Conservation (phyloP, 2,888 invertebrate genomes). For the Aproaerema taeniolella region DNA sequence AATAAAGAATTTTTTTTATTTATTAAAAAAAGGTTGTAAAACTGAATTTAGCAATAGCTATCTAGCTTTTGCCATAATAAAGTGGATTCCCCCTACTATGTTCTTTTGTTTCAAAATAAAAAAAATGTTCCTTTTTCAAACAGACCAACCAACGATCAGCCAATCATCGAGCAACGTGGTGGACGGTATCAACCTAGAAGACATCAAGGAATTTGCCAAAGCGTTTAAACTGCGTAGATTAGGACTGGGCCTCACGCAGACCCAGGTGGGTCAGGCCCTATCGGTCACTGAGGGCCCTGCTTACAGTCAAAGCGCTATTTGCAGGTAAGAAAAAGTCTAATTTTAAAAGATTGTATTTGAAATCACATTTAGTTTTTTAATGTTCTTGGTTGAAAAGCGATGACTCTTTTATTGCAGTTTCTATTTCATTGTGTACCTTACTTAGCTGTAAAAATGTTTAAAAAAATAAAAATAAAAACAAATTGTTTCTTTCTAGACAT, state of each 20-base stretch:
- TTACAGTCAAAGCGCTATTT: slow-evolving; percentile 99
- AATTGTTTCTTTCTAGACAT: not conserved
- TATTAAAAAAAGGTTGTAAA: too few relatives aligned
- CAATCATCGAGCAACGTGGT: slow-evolving; percentile 96
- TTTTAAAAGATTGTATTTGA: not conserved
- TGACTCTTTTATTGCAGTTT: too few relatives aligned
- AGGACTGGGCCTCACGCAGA: slow-evolving; percentile 96
- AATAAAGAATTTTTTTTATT: too few relatives aligned
- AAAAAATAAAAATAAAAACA: not conserved
- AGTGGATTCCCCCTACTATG: too few relatives aligned
- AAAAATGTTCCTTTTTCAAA: not conserved
- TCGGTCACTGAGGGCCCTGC: slow-evolving; percentile 98
- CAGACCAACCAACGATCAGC: slow-evolving; percentile 95
- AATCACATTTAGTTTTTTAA: slow-evolving; percentile 1
- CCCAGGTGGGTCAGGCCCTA: slow-evolving; percentile 97
- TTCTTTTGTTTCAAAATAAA: too few relatives aligned
- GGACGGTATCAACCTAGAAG: slow-evolving; percentile 97
- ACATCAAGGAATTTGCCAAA: slow-evolving; percentile 99
- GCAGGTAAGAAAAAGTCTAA: slow-evolving; percentile 83
- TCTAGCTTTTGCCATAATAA: too few relatives aligned
- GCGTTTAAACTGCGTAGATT: slow-evolving; percentile 96
- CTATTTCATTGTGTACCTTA: too few relatives aligned
- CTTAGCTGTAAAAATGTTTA: not conserved
- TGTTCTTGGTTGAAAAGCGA: not conserved
- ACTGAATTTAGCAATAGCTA: too few relatives aligned